Evolutionary conservation across 2,888 invertebrate species (phyloP).

Genomic region (Tinea semifulvella): DNA sequence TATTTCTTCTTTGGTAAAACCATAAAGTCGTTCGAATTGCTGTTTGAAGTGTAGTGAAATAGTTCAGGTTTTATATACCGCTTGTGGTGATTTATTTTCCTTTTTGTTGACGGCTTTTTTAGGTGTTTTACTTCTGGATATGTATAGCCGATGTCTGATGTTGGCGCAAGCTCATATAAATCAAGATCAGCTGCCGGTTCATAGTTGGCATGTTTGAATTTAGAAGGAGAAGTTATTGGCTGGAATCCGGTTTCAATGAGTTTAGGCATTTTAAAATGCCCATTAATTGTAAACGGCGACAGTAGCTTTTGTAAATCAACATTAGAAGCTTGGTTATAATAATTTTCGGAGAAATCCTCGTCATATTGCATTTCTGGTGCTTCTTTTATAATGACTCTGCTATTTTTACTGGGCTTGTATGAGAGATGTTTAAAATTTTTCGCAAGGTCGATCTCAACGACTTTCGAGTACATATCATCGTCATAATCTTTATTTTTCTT

Average conservation of each 20-base stretch:
- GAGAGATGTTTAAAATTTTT: conserved; percentile 13
- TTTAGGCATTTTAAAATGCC: conserved; percentile 16
- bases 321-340: conserved; percentile 32
- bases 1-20: conserved; percentile 54
- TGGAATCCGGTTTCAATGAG: conserved; percentile 21
- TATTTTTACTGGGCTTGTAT: conserved; percentile 13
- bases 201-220: conserved; percentile 24
- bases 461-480: conserved; percentile 11
- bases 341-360: conserved; percentile 40
- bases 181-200: conserved; percentile 28
- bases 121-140: conserved; percentile 14
- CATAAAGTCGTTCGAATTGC: conserved; percentile 42
- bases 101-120: conserved; percentile 33
- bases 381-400: conserved; percentile 8
- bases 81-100: conserved; percentile 22
- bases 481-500: conserved; percentile 7
- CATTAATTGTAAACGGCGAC: conserved; percentile 15
- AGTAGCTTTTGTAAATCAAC: conserved; percentile 37
- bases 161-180: conserved; percentile 32
- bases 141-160: conserved; percentile 24
- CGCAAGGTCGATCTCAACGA: conserved; percentile 15
- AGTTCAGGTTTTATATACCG: conserved; percentile 27
- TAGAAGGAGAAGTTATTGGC: conserved; percentile 14
- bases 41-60: conserved; percentile 31
- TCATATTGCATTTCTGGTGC: not conserved